Evolutionary conservation across 92 coral and sea anemone species (phyloP).

Genomic region (Porites rus): DNA sequence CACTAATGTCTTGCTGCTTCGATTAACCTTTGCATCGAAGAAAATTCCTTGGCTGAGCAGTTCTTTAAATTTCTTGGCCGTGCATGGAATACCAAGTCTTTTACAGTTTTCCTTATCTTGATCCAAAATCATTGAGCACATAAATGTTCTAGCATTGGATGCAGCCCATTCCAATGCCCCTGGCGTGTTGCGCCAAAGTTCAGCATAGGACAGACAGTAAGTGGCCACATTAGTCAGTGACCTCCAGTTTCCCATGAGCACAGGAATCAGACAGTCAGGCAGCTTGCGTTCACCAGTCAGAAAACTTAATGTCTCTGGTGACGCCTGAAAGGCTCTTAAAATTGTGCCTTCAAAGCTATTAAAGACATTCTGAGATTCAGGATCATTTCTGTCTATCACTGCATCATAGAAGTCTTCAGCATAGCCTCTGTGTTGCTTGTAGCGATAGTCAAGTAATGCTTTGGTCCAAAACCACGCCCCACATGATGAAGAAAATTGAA

Average conservation of each 20-base stretch:
- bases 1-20: slow-evolving; percentile 59
- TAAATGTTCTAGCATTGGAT: slow-evolving; percentile 62
- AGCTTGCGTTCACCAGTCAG: slow-evolving; percentile 76
- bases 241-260: slow-evolving; percentile 63
- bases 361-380: slow-evolving; percentile 20
- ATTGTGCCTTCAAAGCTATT: slow-evolving; percentile 65
- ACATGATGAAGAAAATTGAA: slow-evolving; percentile 64
- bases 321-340: slow-evolving; percentile 78
- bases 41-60: slow-evolving; percentile 70
- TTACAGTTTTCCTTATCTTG: slow-evolving; percentile 62
- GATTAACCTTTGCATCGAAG: slow-evolving; percentile 52
- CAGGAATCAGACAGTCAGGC: slow-evolving; percentile 69
- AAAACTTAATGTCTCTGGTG: slow-evolving; percentile 56
- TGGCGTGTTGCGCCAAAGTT: slow-evolving; percentile 76
- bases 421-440: slow-evolving; percentile 70
- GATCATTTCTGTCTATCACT: slow-evolving; percentile 17
- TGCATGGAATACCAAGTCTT: slow-evolving; percentile 42
- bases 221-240: slow-evolving; percentile 71
- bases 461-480: slow-evolving; percentile 79
- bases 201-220: slow-evolving; percentile 75
- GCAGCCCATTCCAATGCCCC: slow-evolving; percentile 85
- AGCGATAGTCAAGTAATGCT: slow-evolving; percentile 73
- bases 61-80: slow-evolving; percentile 29
- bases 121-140: slow-evolving; percentile 65
- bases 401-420: slow-evolving; percentile 63